A percentile compares a stretch with the other conserved stretches of the same genome.
Conservation (phyloP, 2,113 vertebrate species). For the Cyanistes caeruleus region DNA sequence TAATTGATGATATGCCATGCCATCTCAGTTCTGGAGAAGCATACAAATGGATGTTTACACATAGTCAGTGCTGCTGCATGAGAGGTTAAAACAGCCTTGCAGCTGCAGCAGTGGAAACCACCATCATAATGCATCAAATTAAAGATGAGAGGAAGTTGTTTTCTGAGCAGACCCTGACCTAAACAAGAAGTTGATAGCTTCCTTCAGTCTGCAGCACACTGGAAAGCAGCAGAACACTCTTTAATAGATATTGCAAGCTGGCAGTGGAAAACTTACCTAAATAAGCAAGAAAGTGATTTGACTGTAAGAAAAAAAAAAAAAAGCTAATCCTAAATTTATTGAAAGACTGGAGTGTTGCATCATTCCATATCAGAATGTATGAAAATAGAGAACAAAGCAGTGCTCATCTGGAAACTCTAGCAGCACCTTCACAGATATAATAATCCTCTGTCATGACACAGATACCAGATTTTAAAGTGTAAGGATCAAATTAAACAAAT, state of each 20-base stretch:
- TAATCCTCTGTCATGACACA: rapidly evolving
- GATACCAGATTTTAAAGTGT: background rate
- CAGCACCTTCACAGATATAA: background rate
- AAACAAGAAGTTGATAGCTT: background rate
- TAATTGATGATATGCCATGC: background rate
- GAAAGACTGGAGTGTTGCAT: background rate
- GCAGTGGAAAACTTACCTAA: background rate
- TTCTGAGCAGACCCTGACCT: background rate
- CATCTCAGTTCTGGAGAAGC: background rate
- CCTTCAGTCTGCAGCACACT: background rate
- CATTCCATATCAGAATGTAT: background rate
- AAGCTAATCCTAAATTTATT: background rate
- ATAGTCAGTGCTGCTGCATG: background rate
- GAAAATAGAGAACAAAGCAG: background rate
- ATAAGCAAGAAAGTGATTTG: background rate
- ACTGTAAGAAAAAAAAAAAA: background rate
- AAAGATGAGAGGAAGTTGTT: background rate
- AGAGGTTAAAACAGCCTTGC: background rate
- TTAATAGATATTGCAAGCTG: background rate
- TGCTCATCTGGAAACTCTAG: background rate
- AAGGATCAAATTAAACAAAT: background rate
- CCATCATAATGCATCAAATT: background rate
- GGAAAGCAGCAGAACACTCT: background rate
- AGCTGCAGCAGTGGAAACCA: background rate
- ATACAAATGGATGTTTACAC: background rate